These are phyloP conservation scores for Phaedon cochleariae DNA, from an alignment of 2,888 invertebrate species.

Conservation along the genomic window DNA sequence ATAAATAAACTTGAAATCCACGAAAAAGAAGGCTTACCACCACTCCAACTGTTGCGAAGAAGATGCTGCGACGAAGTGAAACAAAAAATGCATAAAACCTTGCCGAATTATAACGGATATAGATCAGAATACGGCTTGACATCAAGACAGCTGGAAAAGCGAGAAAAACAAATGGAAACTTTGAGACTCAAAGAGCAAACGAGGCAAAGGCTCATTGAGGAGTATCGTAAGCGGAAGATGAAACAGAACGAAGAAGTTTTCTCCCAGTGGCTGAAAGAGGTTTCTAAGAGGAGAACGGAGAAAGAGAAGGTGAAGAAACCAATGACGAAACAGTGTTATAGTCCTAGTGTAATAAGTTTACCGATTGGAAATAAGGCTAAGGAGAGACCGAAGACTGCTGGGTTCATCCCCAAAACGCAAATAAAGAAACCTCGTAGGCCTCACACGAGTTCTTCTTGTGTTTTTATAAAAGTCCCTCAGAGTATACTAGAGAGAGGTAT, in stretches of 20 bases:
- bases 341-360: constrained; percentile 46
- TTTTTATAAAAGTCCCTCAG: constrained; percentile 56
- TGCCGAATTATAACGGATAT: constrained; percentile 65
- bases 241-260: constrained; percentile 66
- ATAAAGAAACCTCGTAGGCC: constrained; percentile 48
- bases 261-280: constrained; percentile 64
- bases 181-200: constrained; percentile 61
- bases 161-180: constrained; percentile 58
- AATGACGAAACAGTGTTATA: constrained; percentile 32
- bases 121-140: constrained; percentile 67
- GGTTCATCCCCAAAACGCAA: constrained; percentile 45
- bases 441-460: constrained; percentile 53
- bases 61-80: constrained; percentile 61
- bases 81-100: constrained; percentile 50
- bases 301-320: constrained; percentile 9
- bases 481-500: constrained; percentile 52
- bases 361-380: constrained; percentile 39
- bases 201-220: constrained; percentile 60
- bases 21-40: constrained; percentile 54
- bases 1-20: constrained; percentile 54
- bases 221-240: constrained; percentile 53
- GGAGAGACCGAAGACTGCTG: constrained; percentile 55
- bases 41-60: constrained; percentile 55
- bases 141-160: constrained; percentile 61
- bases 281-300: constrained; percentile 47